Percentiles rank a stretch among this genome's conserved stretches.
Evolutionary conservation across 2,113 vertebrate species (phyloP).

Genomic region (Parus major): DNA sequence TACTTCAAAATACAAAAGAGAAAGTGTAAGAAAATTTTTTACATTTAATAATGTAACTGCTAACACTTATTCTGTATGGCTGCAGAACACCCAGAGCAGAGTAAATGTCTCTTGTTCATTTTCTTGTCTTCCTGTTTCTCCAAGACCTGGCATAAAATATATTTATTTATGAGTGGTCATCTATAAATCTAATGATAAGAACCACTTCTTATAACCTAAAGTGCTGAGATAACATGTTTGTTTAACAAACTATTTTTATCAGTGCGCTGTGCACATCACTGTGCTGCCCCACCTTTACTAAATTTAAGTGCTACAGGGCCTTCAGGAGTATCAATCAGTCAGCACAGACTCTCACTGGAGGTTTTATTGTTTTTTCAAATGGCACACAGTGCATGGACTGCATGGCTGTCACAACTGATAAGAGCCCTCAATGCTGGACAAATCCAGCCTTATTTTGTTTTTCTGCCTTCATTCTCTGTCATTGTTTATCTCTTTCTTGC

Average conservation of each 20-base stretch:
- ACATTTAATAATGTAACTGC: background rate
- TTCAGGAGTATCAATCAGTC: background rate
- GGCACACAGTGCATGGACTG: background rate
- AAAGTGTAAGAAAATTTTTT: background rate
- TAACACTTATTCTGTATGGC: background rate
- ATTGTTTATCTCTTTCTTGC: constrained; percentile 33
- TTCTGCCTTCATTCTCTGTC: background rate
- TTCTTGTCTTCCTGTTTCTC: background rate
- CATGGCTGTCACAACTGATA: constrained; percentile 29
- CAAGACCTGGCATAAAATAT: background rate
- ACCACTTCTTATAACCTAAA: background rate
- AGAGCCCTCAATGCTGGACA: background rate
- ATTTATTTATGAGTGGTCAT: background rate
- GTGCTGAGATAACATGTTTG: background rate
- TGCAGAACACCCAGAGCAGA: background rate
- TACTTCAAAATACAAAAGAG: background rate
- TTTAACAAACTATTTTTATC: background rate
- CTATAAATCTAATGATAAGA: constrained; percentile 2
- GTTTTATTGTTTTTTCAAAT: background rate
- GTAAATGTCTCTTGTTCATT: background rate
- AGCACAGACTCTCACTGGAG: background rate
- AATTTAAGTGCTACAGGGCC: background rate
- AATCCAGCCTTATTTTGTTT: background rate
- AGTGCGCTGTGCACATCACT: background rate
- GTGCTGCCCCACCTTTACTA: background rate